Percentiles rank a stretch among this genome's conserved stretches.
phyloP scores from a whole-genome alignment of 37 sponge, comb jelly and placozoan species.

The Hexactinellida sp. region DNA sequence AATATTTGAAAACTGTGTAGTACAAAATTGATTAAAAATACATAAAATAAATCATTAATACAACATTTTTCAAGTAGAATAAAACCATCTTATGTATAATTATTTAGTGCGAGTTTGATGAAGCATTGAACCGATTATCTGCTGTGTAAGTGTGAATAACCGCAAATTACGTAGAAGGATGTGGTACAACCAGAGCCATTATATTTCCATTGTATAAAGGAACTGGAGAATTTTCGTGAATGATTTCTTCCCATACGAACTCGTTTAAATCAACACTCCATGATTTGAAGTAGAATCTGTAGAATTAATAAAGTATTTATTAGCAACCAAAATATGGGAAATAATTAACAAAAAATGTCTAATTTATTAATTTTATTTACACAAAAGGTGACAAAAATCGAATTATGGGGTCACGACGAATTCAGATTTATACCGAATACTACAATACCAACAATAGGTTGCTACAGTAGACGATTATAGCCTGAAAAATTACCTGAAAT shows the following conservation, averaged over 20 bases:
- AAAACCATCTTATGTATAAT: background rate
- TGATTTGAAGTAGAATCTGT: background rate
- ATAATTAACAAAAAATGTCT: background rate
- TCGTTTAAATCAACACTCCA: background rate
- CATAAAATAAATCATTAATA: background rate
- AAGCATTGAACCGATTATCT: no score
- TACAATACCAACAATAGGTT: no score
- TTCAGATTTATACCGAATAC: no score
- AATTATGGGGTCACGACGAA: no score
- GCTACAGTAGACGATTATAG: background rate
- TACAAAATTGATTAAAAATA: background rate
- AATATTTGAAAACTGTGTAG: background rate
- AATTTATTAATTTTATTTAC: no score
- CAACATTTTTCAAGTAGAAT: background rate
- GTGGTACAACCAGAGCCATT: background rate
- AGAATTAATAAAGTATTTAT: no score
- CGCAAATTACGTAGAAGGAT: background rate
- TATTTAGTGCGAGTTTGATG: background rate
- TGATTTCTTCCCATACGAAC: background rate
- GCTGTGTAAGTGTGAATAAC: background rate
- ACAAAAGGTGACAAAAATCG: no score
- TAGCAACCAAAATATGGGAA: background rate
- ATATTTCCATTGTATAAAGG: background rate
- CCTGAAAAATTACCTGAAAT: background rate
- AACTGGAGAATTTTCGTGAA: background rate